Evolutionary conservation across 2,888 invertebrate species (phyloP).

Genomic region (Eupithecia centaureata): DNA sequence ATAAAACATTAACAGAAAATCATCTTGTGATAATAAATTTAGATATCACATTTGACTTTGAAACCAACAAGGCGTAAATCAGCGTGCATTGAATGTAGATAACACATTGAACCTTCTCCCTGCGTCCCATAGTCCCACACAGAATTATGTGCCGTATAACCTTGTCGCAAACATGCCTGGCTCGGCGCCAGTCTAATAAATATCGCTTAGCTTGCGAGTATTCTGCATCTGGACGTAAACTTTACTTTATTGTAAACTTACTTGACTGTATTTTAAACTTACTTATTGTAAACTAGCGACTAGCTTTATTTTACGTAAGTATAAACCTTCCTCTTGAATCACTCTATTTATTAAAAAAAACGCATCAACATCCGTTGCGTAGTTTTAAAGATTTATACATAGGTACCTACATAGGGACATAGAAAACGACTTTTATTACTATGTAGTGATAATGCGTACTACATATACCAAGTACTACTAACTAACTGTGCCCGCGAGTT

Average conservation of each 20-base stretch:
- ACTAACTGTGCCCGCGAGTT: no score
- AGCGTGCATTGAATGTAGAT: slow-evolving; percentile 18
- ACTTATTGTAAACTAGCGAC: no score
- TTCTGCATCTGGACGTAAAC: slow-evolving; percentile 28
- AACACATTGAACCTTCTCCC: slow-evolving; percentile 39
- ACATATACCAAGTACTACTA: no score
- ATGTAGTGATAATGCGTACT: no score
- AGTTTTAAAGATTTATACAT: no score
- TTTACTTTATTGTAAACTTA: slow-evolving; percentile 6
- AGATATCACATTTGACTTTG: background rate
- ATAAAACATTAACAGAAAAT: background rate
- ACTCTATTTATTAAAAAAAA: no score
- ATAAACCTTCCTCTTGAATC: no score
- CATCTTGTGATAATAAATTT: background rate
- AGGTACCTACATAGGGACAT: no score
- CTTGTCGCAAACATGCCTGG: slow-evolving; percentile 39
- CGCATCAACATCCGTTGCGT: no score
- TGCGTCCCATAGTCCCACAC: slow-evolving; percentile 30
- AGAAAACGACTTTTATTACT: no score
- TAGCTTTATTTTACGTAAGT: no score
- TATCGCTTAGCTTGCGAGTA: slow-evolving; percentile 23
- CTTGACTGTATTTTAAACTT: background rate
- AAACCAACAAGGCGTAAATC: background rate
- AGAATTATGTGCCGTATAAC: slow-evolving; percentile 25
- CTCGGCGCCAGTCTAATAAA: slow-evolving; percentile 29